These are phyloP conservation scores for Alethe castanea DNA, from an alignment of 2,113 vertebrate genomes.

Conservation along the genomic window DNA sequence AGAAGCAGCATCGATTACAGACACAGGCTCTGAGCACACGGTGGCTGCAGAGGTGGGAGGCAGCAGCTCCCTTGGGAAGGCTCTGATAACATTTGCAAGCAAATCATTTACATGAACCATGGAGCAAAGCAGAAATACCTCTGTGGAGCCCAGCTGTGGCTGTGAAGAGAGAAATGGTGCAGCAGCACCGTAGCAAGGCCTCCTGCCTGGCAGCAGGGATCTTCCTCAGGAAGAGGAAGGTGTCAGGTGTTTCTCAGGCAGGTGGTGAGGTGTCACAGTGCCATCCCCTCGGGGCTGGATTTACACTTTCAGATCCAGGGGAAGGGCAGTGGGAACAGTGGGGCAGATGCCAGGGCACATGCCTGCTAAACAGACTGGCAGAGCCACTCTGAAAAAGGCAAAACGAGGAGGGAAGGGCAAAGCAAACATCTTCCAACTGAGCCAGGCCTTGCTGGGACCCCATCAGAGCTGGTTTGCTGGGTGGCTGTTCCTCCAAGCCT, in stretches of 20 bases:
- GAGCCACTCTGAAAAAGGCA: background rate
- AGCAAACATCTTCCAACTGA: background rate
- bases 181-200: rapidly evolving
- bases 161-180: background rate
- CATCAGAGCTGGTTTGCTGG: background rate
- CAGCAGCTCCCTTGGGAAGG: slow-evolving; percentile 18
- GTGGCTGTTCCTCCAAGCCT: background rate
- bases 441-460: background rate
- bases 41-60: background rate
- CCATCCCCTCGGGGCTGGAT: background rate
- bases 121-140: background rate
- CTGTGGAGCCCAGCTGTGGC: background rate
- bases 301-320: background rate
- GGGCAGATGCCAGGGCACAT: rapidly evolving
- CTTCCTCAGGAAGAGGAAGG: background rate
- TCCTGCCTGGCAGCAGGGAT: background rate
- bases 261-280: background rate
- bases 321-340: background rate
- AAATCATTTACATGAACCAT: background rate
- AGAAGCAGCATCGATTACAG: background rate
- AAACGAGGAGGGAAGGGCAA: background rate
- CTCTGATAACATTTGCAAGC: background rate
- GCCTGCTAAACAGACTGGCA: background rate
- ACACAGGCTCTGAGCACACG: rapidly evolving
- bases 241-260: background rate